Evolutionary conservation across 2,113 vertebrate species (phyloP), one percentile per base, ranked within the genome.

Genomic region (Muntiacus muntjak): DNA sequence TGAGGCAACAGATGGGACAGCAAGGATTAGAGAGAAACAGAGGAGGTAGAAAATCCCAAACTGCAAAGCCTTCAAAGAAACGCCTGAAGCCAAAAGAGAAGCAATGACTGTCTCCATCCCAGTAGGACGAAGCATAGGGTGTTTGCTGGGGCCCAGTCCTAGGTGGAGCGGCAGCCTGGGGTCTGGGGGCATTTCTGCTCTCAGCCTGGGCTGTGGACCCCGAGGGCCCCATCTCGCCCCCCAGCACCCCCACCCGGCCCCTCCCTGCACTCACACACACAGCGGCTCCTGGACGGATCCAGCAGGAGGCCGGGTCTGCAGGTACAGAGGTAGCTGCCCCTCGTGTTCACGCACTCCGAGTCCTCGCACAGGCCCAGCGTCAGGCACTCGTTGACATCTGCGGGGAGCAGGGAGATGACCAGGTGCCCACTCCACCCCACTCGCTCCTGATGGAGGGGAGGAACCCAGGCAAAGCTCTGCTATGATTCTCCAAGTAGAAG

Each of bases 321-420:
- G 93, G 99, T 99, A 97, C 99, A 99, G 96, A 99, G 99, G 98
- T 99, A 99, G 98, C 99, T 99, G 97, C 99, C 99, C 4, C 99
- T 99, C 93, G 99, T 99, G 98, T 99, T 99, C 98, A 99, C 98
- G 84, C 99, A 99, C 92, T 99, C 96, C 0, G 99, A 99, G 43
- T 99, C 99, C 98, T 99, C 99, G 99, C 99, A 99, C 97, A 99
- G 97, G 55, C 99, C 99, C 36, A 99, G 98, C 58, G 99, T 98
- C 96, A 99, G 97, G 97, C 99, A 99, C 98, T 99, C 99, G 8
- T 99, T 99, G 98, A 99, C 99, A 97, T 99, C 99, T 99, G 99
- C 57, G 97, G 98, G 76, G 40, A n/a, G 83, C 55, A 88, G 93
- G 62, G 96, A 95, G 94, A 87, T 94, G 62, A 90, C 23, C 50